These are phyloP conservation scores for Epirrhoe alternata DNA, from an alignment of 2,888 invertebrate species.

Conservation along the genomic window DNA sequence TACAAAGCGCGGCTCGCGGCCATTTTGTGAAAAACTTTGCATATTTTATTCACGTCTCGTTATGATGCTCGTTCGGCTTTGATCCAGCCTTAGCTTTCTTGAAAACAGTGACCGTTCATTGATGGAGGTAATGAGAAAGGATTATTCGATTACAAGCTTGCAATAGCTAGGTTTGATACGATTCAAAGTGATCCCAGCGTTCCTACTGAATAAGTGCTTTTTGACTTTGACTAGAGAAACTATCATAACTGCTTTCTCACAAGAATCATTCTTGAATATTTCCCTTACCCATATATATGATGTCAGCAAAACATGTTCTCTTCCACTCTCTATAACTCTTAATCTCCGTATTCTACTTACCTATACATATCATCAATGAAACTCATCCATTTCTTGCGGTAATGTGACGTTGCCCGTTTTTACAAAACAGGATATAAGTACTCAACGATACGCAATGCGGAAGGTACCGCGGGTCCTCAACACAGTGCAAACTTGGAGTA, in stretches of 20 bases:
- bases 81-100: constrained; percentile 11
- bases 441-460: constrained; percentile 41
- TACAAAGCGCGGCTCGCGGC: constrained; percentile 4
- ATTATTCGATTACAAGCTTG: too few relatives aligned
- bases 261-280: too few relatives aligned
- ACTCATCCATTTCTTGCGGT: background rate
- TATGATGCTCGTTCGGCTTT: constrained; percentile 28
- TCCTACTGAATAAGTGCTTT: background rate
- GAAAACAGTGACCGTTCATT: background rate
- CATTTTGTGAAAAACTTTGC: constrained; percentile 20
- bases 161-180: too few relatives aligned
- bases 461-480: constrained; percentile 26
- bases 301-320: too few relatives aligned
- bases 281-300: too few relatives aligned
- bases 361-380: background rate
- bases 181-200: too few relatives aligned
- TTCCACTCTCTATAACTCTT: too few relatives aligned
- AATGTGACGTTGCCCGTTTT: constrained; percentile 3
- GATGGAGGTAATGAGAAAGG: background rate
- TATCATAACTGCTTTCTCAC: too few relatives aligned
- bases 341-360: too few relatives aligned
- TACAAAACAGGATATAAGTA: constrained; percentile 16
- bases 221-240: background rate
- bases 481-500: constrained; percentile 20
- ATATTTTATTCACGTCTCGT: constrained; percentile 29